Base-by-base conservation (phyloP, 2,888 invertebrate genomes). In the Scrobipalpa atriplicella region DNA sequence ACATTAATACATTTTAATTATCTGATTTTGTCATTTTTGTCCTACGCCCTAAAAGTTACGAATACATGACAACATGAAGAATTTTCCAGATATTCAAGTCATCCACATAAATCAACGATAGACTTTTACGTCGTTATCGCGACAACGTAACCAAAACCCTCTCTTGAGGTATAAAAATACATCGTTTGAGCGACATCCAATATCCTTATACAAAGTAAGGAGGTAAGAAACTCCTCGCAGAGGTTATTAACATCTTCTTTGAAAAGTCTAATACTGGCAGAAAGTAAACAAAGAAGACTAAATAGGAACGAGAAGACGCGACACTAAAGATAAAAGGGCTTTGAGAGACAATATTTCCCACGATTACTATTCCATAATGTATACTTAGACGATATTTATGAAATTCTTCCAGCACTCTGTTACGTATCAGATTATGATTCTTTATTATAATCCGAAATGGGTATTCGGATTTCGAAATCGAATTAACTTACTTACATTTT, bases 61-160 rank as follows among this genome's bases (percentile, higher is more conserved):
- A 29, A 29, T 3, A 41, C 1, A 41, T 13, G 41, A 13, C 41
- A 5, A 41, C 13, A 41, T n/a, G n/a, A n/a, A n/a, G 41, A 41
- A 8, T 13, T 41, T 41, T 7, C 41, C 8, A 41, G 41, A 41
- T 11, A 41, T 41, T 2, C 41, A 13, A 2, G 41, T 29, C 41
- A 41, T 41, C 41, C 29, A 29, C 41, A 41, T 41, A 41, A 41
- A 11, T 11, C 11, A 13, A 41, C 41, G 41, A 41, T 41, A 47
- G 47, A 52, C 10, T 52, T 52, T 18, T 56, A 29, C 64, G 18
- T 61, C 64, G 61, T 64, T 47, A 39, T 60, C 64, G 60, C 60
- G 47, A 64, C 47, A 29, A 47, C 47, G 65, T 65, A 62, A 67
- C 58, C n/a, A 36, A 58, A n/a, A 16, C 38, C 58, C n/a, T 38